Percentiles rank a stretch among this genome's conserved stretches.
Evolutionary conservation across 2,113 vertebrate species (phyloP).

Genomic region (Scytalopus superciliaris): DNA sequence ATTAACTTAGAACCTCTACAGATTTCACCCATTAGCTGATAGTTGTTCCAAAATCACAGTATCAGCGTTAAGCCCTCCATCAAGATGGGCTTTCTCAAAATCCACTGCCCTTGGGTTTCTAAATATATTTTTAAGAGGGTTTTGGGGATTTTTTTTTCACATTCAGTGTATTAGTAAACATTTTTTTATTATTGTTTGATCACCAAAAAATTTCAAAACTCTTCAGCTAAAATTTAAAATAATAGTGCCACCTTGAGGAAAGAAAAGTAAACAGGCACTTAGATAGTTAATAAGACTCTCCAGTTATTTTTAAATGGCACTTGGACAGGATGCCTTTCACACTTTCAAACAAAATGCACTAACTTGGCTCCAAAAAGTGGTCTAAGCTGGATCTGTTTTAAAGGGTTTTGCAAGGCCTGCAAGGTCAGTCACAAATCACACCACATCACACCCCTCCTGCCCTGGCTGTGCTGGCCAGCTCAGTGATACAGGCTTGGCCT

Average conservation of each 20-base stretch:
- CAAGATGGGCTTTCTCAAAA: background rate
- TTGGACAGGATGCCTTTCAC: background rate
- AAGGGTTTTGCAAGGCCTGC: background rate
- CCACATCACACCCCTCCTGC: background rate
- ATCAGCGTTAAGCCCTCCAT: background rate
- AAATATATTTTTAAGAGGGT: background rate
- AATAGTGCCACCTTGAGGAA: constrained; percentile 62
- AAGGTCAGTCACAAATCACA: background rate
- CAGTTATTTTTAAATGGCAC: background rate
- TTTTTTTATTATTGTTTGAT: background rate
- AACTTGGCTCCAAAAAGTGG: background rate
- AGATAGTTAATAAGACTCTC: background rate
- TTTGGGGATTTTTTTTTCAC: background rate
- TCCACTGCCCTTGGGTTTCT: background rate
- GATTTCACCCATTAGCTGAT: background rate
- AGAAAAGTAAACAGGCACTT: background rate
- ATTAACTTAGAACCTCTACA: background rate
- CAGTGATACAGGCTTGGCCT: background rate
- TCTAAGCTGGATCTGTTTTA: background rate
- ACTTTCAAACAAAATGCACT: background rate
- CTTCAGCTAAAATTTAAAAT: constrained; percentile 4
- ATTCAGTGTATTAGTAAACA: background rate
- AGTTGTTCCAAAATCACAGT: background rate
- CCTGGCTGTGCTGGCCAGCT: background rate
- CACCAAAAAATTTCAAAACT: background rate